Evolutionary conservation across 2,888 invertebrate genomes (phyloP), one percentile per base, ranked within the genome.

Genomic region (Mimumesa dahlbomi): DNA sequence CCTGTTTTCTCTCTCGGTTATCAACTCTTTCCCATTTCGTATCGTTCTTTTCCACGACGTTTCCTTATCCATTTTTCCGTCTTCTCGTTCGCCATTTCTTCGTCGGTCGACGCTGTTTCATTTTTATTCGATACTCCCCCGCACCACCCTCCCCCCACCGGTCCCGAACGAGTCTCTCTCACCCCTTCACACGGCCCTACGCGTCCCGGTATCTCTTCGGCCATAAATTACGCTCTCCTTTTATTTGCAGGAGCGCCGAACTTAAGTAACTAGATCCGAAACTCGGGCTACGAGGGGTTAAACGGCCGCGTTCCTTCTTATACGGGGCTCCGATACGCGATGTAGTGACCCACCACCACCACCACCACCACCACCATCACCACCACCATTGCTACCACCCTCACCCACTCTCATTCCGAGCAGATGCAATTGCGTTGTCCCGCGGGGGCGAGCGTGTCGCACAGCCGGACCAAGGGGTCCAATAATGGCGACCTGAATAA

Each of bases 401-500:
- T 22, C 36, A 52, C 58, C 59, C 58, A 73, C 76, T 77, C 77
- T 73, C 76, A 73, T 77, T 76, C 77, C 70, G 67, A 70, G 72
- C 81, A 79, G 81, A 82, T 82, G 82, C 82, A 82, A 82, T 82
- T 82, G 82, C 79, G 79, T 77, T 71, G 77, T 82, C 82, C 82
- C 79, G 75, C 81, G 79, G 82, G 82, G 82, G 79, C 65, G 75
- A 79, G 77, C 63, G 72, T 75, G 70, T 68, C 74, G 72, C 72
- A 38, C 74, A 63, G 61, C 66, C 70, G 74, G 72, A 64, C 69
- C 73, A 76, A 74, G 72, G 79, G 75, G 76, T 79, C 75, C 75
- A 76, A 79, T 83, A 83, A 83, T 78, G 78, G 77, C 73, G 65
- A 71, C 69, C 68, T 81, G 81, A 83, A 83, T 83, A 81, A 83